Base-by-base conservation (phyloP, 2,113 vertebrate species). In the Ceyx cyanopectus region DNA sequence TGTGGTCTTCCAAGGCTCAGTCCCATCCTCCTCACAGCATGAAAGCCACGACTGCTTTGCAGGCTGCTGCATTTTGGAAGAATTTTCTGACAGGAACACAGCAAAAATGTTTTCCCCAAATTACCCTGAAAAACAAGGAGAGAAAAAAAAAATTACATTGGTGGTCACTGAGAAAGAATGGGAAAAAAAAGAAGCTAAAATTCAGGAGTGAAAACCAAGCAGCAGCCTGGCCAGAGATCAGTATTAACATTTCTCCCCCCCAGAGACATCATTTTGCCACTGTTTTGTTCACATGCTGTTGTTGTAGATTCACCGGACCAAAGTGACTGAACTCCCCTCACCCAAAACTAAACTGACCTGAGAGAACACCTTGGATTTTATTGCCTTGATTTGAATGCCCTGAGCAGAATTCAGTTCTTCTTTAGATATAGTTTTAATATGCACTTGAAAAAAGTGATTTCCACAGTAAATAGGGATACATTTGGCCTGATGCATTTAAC, bases 331-430 rank as follows among this genome's bases (percentile, higher is more conserved):
- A 78, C 48, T 95, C 61, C 85, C 85, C 45, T 85, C 72, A 77
- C 68, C 85, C 87, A 85, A 93, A 94, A 87, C 79, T 95, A 95
- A 95, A 92, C n/a, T 81, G 93, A 92, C 93, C 92, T 90, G 61
- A 91, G 93, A 96, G 89, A 93, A 87, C 3, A 2, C 87, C 73
- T 92, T 81, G 67, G 72, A 50, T 89, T 96, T 94, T 86, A 94
- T 78, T 83, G 65, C 81, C 51, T 89, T 30, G 45, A 51, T 88
- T 67, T 63, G 40, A 85, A 72, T 61, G 78, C 6, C 6, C 68
- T 85, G 19, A 61, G 92, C 73, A 56, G 76, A 92, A 96, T 91
- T 76, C 76, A 90, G 9, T 37, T 79, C 61, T 97, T 91, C 86
- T 73, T 90, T 83, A 93, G 58, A 82, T 72, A 76, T 86, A 90